Evolutionary conservation across 2,113 vertebrate species (phyloP), one percentile per base, ranked within the genome.

Genomic region (Emydura subglobosa): DNA sequence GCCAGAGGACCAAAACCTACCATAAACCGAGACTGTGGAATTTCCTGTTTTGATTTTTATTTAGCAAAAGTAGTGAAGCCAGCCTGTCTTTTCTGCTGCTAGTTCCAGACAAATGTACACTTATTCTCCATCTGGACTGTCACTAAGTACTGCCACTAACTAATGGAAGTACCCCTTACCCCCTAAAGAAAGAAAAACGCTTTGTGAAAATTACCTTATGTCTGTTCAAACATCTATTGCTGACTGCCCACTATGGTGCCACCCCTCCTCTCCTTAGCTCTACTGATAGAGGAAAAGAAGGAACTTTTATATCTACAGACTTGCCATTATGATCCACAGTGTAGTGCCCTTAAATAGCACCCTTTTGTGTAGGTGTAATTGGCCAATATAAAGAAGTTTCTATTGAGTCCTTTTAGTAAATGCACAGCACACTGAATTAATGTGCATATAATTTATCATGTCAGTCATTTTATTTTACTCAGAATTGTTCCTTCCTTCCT

Each of bases 281-380:
- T 82, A 87, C 59, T 93, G 84, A 86, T 86, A 92, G 78, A 6
- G 6, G 53, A 88, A 94, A 93, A 96, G 94, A 93, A 97, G 78
- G 79, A 90, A 90, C 81, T 91, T 61, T 54, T 49, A 31, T 84
- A 42, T 59, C 54, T 61, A 53, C 51, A 61, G 22, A 92, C 88
- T 85, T 83, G 78, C 95, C 81, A 84, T 98, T 97, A 96, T 8
- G 31, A 81, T 82, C 91, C 96, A 25, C 96, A 94, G 94, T 93
- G 86, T 95, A 96, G 88, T 88, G 97, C 96, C 94, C 94, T 97
- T 92, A 97, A 97, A 97, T 83, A 91, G 83, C 57, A 87, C 85
- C 95, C 92, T 97, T 96, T 94, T 95, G 83, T 94, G 86, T 91
- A 83, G 90, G 87, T 96, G 95, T 98, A 98, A 98, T 97, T 98